Conservation (phyloP, 2,888 invertebrate genomes). For the Pachliopta kotzebuea region DNA sequence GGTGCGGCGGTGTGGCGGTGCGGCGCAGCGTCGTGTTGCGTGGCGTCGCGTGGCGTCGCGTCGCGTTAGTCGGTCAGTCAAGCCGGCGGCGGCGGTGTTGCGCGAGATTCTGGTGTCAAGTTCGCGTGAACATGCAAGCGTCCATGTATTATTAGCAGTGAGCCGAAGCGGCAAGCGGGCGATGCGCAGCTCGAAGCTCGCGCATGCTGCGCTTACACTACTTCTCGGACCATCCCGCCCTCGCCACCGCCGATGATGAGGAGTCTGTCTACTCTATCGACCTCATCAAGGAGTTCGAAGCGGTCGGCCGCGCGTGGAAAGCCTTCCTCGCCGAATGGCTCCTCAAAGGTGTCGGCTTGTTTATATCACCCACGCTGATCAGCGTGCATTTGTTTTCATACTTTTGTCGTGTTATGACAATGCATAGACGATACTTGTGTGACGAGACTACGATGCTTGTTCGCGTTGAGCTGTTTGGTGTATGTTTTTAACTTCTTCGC, state of each 20-base stretch:
- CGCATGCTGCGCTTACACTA: constrained; percentile 91
- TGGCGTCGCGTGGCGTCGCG: constrained; percentile 32
- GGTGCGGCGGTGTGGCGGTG: constrained; percentile 33
- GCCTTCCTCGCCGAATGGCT: constrained; percentile 87
- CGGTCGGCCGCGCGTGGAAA: constrained; percentile 88
- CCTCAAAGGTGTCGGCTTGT: constrained; percentile 65
- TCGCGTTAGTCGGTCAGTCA: constrained; percentile 41
- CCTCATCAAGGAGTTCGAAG: constrained; percentile 93
- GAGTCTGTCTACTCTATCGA: constrained; percentile 87
- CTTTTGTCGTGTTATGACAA: constrained; percentile 7
- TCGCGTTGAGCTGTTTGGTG: not conserved
- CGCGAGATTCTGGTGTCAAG: constrained; percentile 45
- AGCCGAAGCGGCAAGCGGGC: constrained; percentile 73
- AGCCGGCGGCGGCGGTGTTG: constrained; percentile 52
- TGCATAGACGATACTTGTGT: not conserved
- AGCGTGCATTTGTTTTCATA: constrained; percentile 26
- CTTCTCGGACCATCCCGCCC: constrained; percentile 89
- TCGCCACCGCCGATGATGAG: constrained; percentile 82
- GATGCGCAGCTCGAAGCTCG: constrained; percentile 73
- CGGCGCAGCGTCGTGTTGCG: constrained; percentile 30
- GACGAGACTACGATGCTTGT: constrained; percentile 5
- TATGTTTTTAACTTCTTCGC: not conserved
- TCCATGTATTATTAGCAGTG: constrained; percentile 73
- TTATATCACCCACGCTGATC: constrained; percentile 39
- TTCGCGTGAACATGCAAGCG: constrained; percentile 45